Conservation (phyloP, 1,140 invertebrate species). For the Ostrea edulis region DNA sequence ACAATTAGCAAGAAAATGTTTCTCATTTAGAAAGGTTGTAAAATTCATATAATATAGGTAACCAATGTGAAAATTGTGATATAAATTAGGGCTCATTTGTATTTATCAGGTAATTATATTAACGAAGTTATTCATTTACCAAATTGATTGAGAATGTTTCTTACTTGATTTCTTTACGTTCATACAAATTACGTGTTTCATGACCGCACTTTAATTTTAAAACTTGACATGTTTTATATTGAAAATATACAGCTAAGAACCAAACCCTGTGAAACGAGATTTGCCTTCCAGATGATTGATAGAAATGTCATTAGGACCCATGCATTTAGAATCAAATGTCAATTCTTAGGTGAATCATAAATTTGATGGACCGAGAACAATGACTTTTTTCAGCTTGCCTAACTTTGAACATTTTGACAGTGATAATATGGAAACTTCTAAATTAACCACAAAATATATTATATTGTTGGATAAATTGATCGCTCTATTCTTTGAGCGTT, state of each 20-base stretch:
- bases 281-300: slow-evolving; percentile 23
- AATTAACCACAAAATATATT: not conserved
- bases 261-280: not conserved
- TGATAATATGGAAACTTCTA: not conserved
- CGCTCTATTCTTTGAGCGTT: too few relatives aligned
- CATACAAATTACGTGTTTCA: not conserved
- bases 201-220: not conserved
- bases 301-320: not conserved
- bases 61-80: too few relatives aligned
- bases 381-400: not conserved
- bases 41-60: not conserved
- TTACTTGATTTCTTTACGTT: too few relatives aligned
- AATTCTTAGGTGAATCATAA: not conserved
- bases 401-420: not conserved
- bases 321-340: slow-evolving; percentile 12
- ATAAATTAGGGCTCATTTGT: too few relatives aligned
- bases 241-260: not conserved
- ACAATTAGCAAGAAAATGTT: not conserved
- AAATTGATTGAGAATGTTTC: too few relatives aligned
- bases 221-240: not conserved
- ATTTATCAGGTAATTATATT: too few relatives aligned
- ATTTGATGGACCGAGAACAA: slow-evolving; percentile 16
- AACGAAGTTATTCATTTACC: too few relatives aligned
- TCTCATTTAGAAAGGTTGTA: not conserved
- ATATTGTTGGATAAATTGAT: not conserved